Evolutionary conservation across 1,140 invertebrate genomes (phyloP), one percentile per base, ranked within the genome.

Genomic region (Pogonomyrmex californicus): DNA sequence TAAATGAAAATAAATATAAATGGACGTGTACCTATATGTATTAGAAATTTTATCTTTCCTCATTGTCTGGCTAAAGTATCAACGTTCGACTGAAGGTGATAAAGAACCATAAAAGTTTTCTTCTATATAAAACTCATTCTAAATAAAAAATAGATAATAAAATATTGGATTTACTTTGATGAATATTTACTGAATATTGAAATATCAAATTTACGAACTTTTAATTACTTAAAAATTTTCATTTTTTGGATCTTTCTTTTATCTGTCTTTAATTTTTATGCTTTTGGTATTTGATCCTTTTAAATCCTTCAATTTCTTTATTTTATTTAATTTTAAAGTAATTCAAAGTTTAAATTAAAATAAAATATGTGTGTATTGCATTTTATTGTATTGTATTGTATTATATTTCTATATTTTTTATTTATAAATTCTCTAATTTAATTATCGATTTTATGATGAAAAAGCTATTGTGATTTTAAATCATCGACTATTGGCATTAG

Each of bases 1-100:
- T 88, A 76, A 87, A 88, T 88, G 85, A 87, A 88, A 60, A 88
- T 12, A 49, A 33, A 88, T 82, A 86, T 44, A 2, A 30, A 41
- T 41, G 4, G 85, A 75, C 41, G 49, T 73, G 85, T 77, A 41
- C 14, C 1, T 10, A n/a, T 49, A 33, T 30, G 33, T 65, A 78
- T 65, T 54, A 68, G 30, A 81, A 70, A 38, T 70, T 70, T 81
- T 17, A 65, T 10, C 9, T 49, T 78, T 7, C 3, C 14, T 68
- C 2, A 41, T 30, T 56, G 5, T 54, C n/a, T 17, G 2, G 12
- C 30, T 54, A 68, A 6, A 30, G 17, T 6, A 70, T 58, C 38
- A 14, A 76, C 36, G 9, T 56, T 0, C 23, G 23, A 81, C 14
- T 47, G 47, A 17, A 41, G 36, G 47, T 5, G 17, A 66, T 9